A percentile compares a stretch with the other conserved stretches of the same genome.
These are phyloP conservation scores for Craseonycteris thonglongyai DNA, from an alignment of 2,113 vertebrate species.

Conservation along the genomic window DNA sequence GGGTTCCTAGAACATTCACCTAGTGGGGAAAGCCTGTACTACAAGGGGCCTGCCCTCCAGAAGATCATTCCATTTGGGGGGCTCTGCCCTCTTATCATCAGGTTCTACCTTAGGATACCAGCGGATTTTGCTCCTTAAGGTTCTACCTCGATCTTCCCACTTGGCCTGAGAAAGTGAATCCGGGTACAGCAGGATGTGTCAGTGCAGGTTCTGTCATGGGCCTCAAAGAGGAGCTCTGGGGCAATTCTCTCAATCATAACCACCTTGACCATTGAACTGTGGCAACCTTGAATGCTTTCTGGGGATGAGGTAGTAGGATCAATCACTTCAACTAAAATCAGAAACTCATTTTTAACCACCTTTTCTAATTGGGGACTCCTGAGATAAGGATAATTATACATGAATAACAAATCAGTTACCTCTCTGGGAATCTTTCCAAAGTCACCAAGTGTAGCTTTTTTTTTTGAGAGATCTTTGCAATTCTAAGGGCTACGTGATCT, in stretches of 20 bases:
- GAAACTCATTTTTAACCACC: neutral
- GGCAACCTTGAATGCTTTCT: neutral
- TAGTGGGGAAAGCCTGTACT: too few species aligned
- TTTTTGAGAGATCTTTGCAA: neutral
- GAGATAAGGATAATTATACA: neutral
- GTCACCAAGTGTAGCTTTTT: neutral
- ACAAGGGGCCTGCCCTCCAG: too few species aligned
- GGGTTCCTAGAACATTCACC: too few species aligned
- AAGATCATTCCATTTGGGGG: too few species aligned
- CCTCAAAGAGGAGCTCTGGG: neutral
- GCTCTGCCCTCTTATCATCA: too few species aligned
- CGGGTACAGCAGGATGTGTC: neutral
- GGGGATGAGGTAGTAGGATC: neutral
- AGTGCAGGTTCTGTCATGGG: neutral
- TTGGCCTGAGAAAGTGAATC: neutral
- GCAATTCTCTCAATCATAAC: neutral
- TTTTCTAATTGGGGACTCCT: neutral
- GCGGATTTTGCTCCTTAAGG: neutral
- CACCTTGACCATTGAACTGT: neutral
- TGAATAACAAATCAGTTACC: neutral
- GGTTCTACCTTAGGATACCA: neutral
- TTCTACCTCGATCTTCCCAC: neutral
- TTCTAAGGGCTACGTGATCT: neutral
- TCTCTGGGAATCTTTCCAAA: neutral
- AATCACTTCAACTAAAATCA: neutral